These are phyloP conservation scores for Chloebia gouldiae DNA, from an alignment of 2,113 vertebrate species.

Conservation along the genomic window DNA sequence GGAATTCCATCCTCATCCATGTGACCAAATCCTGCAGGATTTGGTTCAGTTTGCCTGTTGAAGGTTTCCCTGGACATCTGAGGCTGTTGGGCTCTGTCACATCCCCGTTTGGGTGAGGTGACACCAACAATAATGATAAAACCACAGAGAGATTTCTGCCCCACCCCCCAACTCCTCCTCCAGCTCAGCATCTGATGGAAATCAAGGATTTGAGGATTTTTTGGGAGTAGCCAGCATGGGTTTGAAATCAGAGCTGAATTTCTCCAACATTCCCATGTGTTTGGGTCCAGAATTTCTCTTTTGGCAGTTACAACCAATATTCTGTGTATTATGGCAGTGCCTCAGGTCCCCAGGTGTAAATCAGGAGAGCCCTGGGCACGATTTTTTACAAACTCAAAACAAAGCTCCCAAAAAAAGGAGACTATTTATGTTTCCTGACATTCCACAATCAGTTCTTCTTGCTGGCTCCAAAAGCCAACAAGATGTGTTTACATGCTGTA, in stretches of 20 bases:
- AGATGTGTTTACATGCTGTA: background rate
- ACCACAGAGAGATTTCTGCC: background rate
- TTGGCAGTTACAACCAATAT: background rate
- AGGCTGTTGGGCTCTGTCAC: background rate
- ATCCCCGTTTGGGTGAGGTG: background rate
- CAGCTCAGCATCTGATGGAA: background rate
- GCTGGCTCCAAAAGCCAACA: background rate
- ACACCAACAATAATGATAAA: background rate
- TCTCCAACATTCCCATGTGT: background rate
- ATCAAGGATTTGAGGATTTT: background rate
- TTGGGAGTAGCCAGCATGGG: background rate
- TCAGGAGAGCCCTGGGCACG: background rate
- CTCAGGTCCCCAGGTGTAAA: background rate
- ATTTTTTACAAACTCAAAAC: background rate
- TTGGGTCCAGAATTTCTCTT: background rate
- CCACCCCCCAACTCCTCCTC: background rate
- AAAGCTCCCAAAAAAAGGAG: background rate
- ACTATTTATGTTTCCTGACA: background rate
- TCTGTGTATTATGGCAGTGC: background rate
- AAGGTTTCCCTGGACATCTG: background rate
- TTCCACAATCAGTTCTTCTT: background rate
- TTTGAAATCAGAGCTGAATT: background rate
- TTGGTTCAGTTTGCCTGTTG: background rate
- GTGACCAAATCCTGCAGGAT: background rate
- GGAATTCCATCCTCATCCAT: background rate